Percentiles rank a stretch among this genome's conserved stretches.
These are phyloP conservation scores for Phyllotreta striolata DNA, from an alignment of 2,888 invertebrate genomes.

Conservation along the genomic window DNA sequence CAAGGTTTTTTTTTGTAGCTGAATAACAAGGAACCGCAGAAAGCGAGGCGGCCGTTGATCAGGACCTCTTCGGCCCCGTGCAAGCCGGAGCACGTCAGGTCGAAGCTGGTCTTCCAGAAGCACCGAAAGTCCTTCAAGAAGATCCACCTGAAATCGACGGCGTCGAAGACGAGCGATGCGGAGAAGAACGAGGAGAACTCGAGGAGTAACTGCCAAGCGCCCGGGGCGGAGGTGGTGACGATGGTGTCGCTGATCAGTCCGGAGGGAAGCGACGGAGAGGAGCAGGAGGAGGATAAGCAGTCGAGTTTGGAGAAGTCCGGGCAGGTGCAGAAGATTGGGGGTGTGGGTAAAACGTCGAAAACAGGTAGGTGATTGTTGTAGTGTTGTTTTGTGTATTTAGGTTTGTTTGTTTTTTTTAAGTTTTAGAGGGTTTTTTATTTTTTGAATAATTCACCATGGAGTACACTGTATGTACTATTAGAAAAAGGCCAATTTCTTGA, in stretches of 20 bases:
- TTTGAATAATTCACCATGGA: no score
- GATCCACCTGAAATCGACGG: constrained; percentile 26
- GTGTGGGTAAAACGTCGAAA: constrained; percentile 18
- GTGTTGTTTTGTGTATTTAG: no score
- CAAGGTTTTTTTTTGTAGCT: no score
- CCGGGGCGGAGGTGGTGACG: constrained; percentile 65
- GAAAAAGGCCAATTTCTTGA: no score
- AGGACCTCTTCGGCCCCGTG: constrained; percentile 56
- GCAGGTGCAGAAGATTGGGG: no score
- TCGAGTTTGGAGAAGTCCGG: no score
- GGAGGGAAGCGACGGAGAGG: constrained; percentile 70
- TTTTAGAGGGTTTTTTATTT: no score
- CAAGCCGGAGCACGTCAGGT: constrained; percentile 48
- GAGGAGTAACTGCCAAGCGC: constrained; percentile 47
- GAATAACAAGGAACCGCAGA: constrained; percentile 41
- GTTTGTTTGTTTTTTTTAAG: no score
- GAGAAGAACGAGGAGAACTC: constrained; percentile 41
- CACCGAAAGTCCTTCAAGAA: constrained; percentile 49
- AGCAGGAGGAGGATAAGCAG: constrained; percentile 50
- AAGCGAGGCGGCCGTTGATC: constrained; percentile 52
- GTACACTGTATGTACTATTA: no score
- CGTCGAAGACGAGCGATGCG: constrained; percentile 35
- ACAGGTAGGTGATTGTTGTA: neutral
- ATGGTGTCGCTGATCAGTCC: constrained; percentile 74
- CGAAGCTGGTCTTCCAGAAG: constrained; percentile 54